Evolutionary conservation across 2,113 vertebrate species (phyloP), one percentile per base, ranked within the genome.

Genomic region (Nannobrachium achirus): DNA sequence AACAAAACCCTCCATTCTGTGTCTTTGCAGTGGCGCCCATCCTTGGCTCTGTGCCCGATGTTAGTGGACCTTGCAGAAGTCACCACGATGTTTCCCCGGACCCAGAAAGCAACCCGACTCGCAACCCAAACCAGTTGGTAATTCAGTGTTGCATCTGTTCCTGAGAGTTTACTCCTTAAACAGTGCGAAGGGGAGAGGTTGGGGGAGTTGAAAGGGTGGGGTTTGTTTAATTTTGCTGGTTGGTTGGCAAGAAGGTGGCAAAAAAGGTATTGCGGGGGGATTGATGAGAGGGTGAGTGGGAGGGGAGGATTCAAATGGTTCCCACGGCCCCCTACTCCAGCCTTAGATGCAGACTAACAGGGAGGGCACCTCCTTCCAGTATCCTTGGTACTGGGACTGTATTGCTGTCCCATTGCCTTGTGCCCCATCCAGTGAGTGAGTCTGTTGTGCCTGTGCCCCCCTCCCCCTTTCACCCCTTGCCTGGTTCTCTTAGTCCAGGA

Each of bases 371-470:
- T 94, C 93, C 94, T 95, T 94, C 93, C 92, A 88, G 88, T 79
- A 82, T 82, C 69, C 86, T 71, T 81, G 84, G 73, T 78, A 83
- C 81, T 75, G 73, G 69, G 69, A 76, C 80, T 86, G 75, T 71
- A 66, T 83, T 71, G 73, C 81, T 74, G 65, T 80, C 75, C 68
- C 69, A 76, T 71, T 88, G 76, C 71, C 79, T 83, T 89, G 79
- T 89, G 78, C 93, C 93, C 93, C 92, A 93, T 95, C 92, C 93
- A 91, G 59, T 66, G 70, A 93, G 93, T 94, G 95, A 33, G 25
- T 92, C 92, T 94, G 92, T 92, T 92, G 91, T 95, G 88, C 93
- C 92, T 87, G 90, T 96, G 94, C 93, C 93, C 96, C 91, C 93
- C 94, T 88, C 89, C 92, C 93, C 81, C 20, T 4, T 93, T 95